Evolutionary conservation across 2,888 invertebrate species (phyloP).

Genomic region (Tipula vernalis): DNA sequence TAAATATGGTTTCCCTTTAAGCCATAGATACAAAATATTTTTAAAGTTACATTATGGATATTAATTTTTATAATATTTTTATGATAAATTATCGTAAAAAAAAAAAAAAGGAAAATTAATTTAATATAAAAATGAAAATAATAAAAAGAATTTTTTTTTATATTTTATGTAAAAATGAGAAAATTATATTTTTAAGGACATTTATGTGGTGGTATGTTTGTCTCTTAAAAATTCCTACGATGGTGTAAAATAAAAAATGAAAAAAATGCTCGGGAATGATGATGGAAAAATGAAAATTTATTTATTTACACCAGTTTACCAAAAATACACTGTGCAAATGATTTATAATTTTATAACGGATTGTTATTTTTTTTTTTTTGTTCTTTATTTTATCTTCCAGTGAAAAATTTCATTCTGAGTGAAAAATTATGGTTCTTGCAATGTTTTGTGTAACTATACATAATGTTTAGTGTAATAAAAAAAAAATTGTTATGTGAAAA

Average conservation of each 20-base stretch:
- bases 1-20: not conserved
- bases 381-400: not conserved
- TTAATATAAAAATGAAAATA: conserved; percentile 4
- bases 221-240: not conserved
- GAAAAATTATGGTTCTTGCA: not conserved
- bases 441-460: too few relatives aligned
- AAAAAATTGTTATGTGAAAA: not conserved
- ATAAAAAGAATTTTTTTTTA: not conserved
- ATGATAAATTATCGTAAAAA: not conserved
- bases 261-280: not conserved
- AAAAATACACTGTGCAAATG: not conserved
- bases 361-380: too few relatives aligned
- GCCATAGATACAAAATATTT: not conserved
- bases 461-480: not conserved
- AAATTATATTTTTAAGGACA: not conserved
- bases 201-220: not conserved
- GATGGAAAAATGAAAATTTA: not conserved
- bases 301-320: not conserved
- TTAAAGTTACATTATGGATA: not conserved
- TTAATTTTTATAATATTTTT: not conserved
- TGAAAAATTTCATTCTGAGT: not conserved
- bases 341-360: not conserved
- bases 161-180: not conserved
- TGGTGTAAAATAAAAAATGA: not conserved
- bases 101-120: not conserved